A percentile compares a stretch with the other conserved stretches of the same genome.
phyloP scores from a whole-genome alignment of 1,140 invertebrate species.

The Nautilus pompilius region DNA sequence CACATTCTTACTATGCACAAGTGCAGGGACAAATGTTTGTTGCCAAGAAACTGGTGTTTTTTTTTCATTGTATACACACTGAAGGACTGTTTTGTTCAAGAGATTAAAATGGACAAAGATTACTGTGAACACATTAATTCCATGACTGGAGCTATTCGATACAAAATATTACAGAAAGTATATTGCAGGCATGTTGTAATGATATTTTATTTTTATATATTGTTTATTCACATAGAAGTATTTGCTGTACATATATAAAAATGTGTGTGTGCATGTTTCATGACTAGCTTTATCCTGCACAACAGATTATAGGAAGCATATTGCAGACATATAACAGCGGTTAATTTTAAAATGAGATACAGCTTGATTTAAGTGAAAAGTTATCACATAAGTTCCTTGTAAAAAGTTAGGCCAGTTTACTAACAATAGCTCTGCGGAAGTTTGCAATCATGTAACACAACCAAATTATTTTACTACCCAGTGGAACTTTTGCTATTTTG shows the following conservation, averaged over 20 bases:
- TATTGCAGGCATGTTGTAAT: conserved; percentile 6
- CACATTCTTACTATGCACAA: conserved; percentile 10
- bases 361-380: too few species aligned
- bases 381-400: too few species aligned
- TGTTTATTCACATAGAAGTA: too few species aligned
- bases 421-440: conserved; percentile 21
- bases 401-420: conserved; percentile 6
- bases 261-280: too few species aligned
- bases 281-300: too few species aligned
- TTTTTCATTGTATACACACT: conserved; percentile 11
- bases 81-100: conserved; percentile 5
- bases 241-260: too few species aligned
- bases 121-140: conserved; percentile 8
- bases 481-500: conserved; percentile 1
- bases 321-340: too few species aligned
- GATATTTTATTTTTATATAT: too few species aligned
- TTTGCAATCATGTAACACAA: conserved; percentile 17
- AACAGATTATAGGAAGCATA: too few species aligned
- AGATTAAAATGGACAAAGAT: conserved; percentile 6
- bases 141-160: conserved; percentile 9
- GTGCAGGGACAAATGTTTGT: conserved; percentile 12
- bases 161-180: conserved; percentile 9
- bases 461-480: conserved; percentile 13
- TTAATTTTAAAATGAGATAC: neutral
- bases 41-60: conserved; percentile 1